Evolutionary conservation across 2,113 vertebrate species (phyloP), one percentile per base, ranked within the genome.

Genomic region (Agelaius phoeniceus): DNA sequence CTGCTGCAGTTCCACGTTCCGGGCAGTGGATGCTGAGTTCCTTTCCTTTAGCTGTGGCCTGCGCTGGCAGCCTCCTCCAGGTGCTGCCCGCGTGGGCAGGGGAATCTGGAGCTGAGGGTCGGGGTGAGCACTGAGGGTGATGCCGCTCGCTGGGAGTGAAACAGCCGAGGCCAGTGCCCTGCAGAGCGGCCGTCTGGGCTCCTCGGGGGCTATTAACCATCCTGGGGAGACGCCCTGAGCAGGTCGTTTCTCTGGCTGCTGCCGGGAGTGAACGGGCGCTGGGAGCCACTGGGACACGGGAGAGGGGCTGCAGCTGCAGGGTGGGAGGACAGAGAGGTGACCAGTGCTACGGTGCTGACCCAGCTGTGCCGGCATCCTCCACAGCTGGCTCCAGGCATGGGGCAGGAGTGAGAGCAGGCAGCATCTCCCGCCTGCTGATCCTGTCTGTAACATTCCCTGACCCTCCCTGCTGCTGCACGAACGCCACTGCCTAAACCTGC

Each of bases 81-180:
- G 44, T 23, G 77, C 20, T 87, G 48, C 72, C 49, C 1, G 0
- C 4, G 4, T 11, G 23, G 43, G 14, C 62, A 48, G 35, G 8
- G 15, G 9, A 23, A 12, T 23, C 44, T 15, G 55, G 35, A 75
- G 66, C 49, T 1, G 10, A n/a, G 73, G 59, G 30, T 52, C 15
- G 0, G 28, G 35, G 5, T 5, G 28, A 31, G 37, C 54, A 14
- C 43, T 3, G 2, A 2, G 19, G 51, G 5, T 10, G 67, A 54
- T 28, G 62, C 37, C 0, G 1, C 35, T n/a, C 0, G 0, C 31
- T 1, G 4, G 14, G 51, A n/a, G 17, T 0, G 1, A 52, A 79
- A 55, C 46, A 65, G 35, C 37, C 0, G 0, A 13, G 6, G 39
- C 20, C 3, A 6, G 15, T 15, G 43, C 30, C 7, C 57, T 10